Evolutionary conservation across 2,888 invertebrate genomes (phyloP), one percentile per base, ranked within the genome.

Genomic region (Tenthredo amoena): DNA sequence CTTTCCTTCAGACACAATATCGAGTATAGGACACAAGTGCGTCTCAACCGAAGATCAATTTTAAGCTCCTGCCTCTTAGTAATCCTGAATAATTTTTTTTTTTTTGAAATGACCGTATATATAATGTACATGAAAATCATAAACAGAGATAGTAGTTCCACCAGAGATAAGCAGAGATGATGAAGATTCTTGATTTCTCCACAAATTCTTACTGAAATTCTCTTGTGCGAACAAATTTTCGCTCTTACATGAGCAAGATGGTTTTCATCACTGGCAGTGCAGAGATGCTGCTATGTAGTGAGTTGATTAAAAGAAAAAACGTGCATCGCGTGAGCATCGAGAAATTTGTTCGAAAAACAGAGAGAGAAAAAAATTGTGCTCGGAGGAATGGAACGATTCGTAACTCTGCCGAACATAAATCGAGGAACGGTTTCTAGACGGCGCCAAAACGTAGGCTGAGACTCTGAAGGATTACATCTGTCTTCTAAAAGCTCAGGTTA

Each of bases 391-490:
- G 31, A 77, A 55, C 55, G 47, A 77, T 47, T 77, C 31, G 50
- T 47, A 77, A 77, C 74, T 43, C 34, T 34, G 50, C 55, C 34
- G 77, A 50, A 47, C 77, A 50, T 77, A 77, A 77, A 77, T 50
- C 77, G 77, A 34, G 77, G 10, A 34, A 37, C 74, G 74, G 43
- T 74, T 74, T 55, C 77, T 50, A 77, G 50, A 47, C 55, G 55
- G 77, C 31, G 31, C 26, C 26, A 10, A 55, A 50, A 77, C 77
- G 55, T 55, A 50, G 77, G 34, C 77, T 77, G 34, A n/a, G 34
- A 34, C 50, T 34, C n/a, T 50, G 77, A 77, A 40, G 77, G 77
- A 77, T 77, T 77, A 77, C 50, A 77, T 77, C 77, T 50, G 50
- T 77, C 55, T 55, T 77, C 50, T 50, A 50, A 77, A 77, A 77